Base-by-base conservation (phyloP, 2,113 vertebrate species). In the Zeus faber region DNA sequence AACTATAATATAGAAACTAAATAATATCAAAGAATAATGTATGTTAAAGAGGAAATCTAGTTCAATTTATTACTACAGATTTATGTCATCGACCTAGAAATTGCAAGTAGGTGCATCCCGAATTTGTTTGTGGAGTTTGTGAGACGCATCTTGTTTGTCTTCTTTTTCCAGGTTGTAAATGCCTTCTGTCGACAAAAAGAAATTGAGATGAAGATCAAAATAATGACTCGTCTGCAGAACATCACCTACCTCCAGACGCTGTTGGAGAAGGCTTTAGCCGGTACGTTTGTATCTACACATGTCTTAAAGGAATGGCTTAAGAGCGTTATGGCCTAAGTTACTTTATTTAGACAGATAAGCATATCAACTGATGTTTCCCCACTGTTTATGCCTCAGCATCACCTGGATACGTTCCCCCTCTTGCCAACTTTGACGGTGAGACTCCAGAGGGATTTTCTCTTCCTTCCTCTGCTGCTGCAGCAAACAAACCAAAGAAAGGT, bases 151-250 rank as follows among this genome's bases (percentile, higher is more conserved):
- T 10, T 5, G 5, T 26, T 1, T 66, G 5, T 49, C 62, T 5
- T 40, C n/a, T 50, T 1, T 47, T 3, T 53, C 9, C 65, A 99
- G 96, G 77, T 98, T 18, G 74, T 97, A 44, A 99, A 97, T 81
- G 94, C 92, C 2, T 99, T 99, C 86, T 97, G 94, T 67, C 80
- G 49, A 31, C 90, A 94, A 55, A 87, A 85, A 6, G 93, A 94
- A 0, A 79, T 88, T 1, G 94, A 98, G 76, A 92, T 97, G 91
- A 99, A 96, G 72, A 91, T 92, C 65, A 99, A 93, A 50, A 92
- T 99, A 72, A 82, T 99, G 60, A 88, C 79, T 49, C 92, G 97
- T 5, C 75, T 99, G 48, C 93, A 95, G 82, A 93, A 98, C 80
- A 94, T 98, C 70, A 95, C 91, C 5, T 92, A 93, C 54, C 85